Evolutionary conservation across 2,888 invertebrate genomes (phyloP).

Genomic region (Agrochola lota): DNA sequence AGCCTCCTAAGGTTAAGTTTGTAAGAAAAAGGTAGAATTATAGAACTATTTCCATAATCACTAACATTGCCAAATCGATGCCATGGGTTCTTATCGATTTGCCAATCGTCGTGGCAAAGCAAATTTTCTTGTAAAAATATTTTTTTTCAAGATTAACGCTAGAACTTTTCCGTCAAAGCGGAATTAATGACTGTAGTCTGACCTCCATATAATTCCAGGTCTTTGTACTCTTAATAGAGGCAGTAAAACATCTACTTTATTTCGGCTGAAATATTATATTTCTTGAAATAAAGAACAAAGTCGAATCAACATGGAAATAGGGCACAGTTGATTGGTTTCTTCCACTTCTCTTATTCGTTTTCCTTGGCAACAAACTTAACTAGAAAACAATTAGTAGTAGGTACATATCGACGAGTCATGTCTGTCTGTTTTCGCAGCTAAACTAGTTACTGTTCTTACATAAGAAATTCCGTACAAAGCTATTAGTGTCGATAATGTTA

Average conservation of each 20-base stretch:
- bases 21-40: neutral
- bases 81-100: neutral
- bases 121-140: too few relatives aligned
- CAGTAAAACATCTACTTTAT: constrained; percentile 13
- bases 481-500: too few relatives aligned
- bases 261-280: constrained; percentile 5
- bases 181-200: neutral
- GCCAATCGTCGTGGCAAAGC: too few relatives aligned
- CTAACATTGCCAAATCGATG: neutral
- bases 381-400: constrained; percentile 17
- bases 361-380: constrained; percentile 5
- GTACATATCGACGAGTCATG: neutral
- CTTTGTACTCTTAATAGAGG: constrained; percentile 3
- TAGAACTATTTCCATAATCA: neutral
- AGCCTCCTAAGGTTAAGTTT: neutral
- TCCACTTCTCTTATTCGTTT: constrained; percentile 1
- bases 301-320: constrained; percentile 18
- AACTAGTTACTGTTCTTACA: neutral
- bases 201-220: constrained; percentile 22
- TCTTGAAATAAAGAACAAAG: constrained; percentile 20
- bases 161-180: neutral
- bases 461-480: neutral
- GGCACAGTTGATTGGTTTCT: constrained; percentile 17
- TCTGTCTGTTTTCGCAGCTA: neutral
- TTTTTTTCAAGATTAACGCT: neutral